phyloP scores from a whole-genome alignment of 2,113 vertebrate species.

The Indicator maculatus region DNA sequence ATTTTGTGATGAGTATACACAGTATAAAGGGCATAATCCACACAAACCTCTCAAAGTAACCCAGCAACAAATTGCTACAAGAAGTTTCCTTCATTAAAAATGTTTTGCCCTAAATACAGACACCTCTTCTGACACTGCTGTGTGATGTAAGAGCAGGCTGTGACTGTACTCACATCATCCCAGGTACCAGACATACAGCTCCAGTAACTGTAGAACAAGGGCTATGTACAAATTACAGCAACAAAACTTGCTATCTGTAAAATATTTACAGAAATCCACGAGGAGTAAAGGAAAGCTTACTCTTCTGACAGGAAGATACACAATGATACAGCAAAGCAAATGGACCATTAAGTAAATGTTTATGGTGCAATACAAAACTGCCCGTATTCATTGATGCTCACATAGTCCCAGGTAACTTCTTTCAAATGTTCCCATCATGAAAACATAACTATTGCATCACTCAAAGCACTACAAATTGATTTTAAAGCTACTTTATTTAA shows the following conservation, averaged over 20 bases:
- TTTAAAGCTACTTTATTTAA: slow-evolving; percentile 46
- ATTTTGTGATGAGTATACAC: neutral
- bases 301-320: neutral
- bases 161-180: accelerated
- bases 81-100: neutral
- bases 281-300: neutral
- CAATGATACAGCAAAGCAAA: neutral
- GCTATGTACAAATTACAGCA: neutral
- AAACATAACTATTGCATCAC: neutral
- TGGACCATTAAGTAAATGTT: neutral
- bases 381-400: neutral
- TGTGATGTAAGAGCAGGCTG: neutral
- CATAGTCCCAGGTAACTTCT: neutral
- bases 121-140: neutral
- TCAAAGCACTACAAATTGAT: neutral
- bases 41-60: neutral
- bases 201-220: neutral
- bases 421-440: neutral
- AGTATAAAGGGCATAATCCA: neutral
- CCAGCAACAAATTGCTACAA: neutral
- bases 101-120: neutral
- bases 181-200: neutral
- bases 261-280: neutral
- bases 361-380: neutral
- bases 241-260: neutral